phyloP scores from a whole-genome alignment of 2,113 vertebrate species.

The Etia nguti region DNA sequence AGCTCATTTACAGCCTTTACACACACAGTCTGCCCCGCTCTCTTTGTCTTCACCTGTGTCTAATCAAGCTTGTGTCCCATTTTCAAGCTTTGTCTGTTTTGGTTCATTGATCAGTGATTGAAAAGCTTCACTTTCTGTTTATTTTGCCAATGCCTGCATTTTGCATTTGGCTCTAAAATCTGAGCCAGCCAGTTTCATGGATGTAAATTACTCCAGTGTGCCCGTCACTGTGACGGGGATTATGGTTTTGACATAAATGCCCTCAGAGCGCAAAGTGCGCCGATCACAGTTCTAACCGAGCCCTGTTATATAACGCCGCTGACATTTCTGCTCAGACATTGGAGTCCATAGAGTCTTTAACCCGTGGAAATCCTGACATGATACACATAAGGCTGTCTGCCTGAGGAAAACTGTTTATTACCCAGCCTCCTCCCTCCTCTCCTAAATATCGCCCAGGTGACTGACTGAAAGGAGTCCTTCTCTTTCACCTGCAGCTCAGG shows the following conservation, averaged over 20 bases:
- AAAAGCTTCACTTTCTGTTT: neutral
- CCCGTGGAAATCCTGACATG: neutral
- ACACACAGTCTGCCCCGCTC: neutral
- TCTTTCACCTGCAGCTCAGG: neutral
- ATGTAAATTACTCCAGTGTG: neutral
- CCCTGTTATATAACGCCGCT: neutral
- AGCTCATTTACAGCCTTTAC: neutral
- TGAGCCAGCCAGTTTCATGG: neutral
- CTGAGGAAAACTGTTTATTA: no score
- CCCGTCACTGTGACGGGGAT: neutral
- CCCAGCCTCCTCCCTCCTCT: neutral
- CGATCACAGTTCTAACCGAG: neutral
- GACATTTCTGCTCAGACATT: neutral
- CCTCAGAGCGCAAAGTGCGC: neutral
- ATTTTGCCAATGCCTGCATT: neutral
- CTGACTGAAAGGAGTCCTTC: neutral
- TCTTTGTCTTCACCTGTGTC: neutral
- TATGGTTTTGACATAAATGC: neutral
- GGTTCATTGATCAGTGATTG: neutral
- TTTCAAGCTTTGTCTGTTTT: no score
- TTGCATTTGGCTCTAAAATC: neutral
- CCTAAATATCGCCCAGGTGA: neutral
- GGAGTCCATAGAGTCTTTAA: neutral
- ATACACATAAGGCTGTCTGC: neutral
- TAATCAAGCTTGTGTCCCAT: neutral